phyloP scores from a whole-genome alignment of 1,140 invertebrate genomes.

The Lepeophtheirus salmonis region DNA sequence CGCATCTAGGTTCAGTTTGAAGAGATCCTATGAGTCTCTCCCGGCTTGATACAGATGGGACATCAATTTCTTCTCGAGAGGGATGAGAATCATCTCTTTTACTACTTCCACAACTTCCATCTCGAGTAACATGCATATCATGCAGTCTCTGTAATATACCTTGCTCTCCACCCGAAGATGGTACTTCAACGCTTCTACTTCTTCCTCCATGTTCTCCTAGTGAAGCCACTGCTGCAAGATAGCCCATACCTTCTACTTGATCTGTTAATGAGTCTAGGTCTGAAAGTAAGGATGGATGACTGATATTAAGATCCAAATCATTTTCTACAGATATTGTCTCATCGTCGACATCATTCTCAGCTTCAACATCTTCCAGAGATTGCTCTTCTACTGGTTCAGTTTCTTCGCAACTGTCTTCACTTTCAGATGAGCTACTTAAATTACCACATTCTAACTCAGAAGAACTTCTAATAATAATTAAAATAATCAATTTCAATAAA shows the following conservation, averaged over 20 bases:
- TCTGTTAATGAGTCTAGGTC: constrained; percentile 6
- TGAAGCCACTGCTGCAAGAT: not conserved
- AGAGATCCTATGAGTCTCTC: no score
- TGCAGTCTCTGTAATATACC: not conserved
- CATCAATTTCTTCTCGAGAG: no score
- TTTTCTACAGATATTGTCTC: constrained; percentile 56
- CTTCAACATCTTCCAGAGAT: constrained; percentile 33
- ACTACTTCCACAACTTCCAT: not conserved
- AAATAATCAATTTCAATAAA: constrained; percentile 11
- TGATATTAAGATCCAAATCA: not conserved
- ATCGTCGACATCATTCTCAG: constrained; percentile 60
- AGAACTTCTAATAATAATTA: constrained; percentile 14
- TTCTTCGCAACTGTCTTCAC: constrained; percentile 22
- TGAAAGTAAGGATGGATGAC: not conserved
- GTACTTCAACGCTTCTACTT: not conserved
- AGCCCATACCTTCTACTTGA: not conserved
- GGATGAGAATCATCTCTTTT: no score
- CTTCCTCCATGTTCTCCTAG: no score
- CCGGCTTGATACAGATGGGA: no score
- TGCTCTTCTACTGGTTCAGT: constrained; percentile 25
- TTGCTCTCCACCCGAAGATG: not conserved
- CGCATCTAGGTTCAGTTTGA: no score
- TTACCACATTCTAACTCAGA: constrained; percentile 46
- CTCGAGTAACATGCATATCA: not conserved
- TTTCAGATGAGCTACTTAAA: constrained; percentile 24